phyloP scores from a whole-genome alignment of 2,888 invertebrate species.

The Colostygia pectinataria region DNA sequence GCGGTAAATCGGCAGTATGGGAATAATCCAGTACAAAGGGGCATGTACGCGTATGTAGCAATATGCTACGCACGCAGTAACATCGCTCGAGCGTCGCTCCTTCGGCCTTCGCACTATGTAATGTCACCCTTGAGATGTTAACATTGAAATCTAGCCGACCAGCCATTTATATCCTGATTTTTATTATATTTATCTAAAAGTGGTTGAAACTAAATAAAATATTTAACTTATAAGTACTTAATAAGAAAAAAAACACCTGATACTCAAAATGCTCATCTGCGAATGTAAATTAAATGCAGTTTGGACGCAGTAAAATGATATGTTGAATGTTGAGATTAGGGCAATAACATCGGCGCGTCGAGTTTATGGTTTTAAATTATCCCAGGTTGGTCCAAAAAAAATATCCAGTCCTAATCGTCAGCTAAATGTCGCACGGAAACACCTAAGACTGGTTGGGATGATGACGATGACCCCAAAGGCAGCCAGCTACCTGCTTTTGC shows the following conservation, averaged over 20 bases:
- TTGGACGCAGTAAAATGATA: constrained; percentile 22
- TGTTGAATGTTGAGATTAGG: constrained; percentile 36
- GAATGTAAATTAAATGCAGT: constrained; percentile 28
- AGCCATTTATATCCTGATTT: neutral
- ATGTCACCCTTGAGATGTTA: constrained; percentile 43
- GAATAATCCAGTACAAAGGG: too few species aligned
- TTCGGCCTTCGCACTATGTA: constrained; percentile 53
- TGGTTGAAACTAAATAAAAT: too few species aligned
- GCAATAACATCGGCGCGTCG: constrained; percentile 39
- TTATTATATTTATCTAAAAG: too few species aligned
- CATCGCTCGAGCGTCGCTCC: constrained; percentile 46
- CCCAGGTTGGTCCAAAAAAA: constrained; percentile 41
- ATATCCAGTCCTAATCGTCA: constrained; percentile 57
- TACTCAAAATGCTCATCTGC: constrained; percentile 15
- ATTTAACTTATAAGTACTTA: too few species aligned
- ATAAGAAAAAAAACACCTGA: too few species aligned
- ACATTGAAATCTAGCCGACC: neutral
- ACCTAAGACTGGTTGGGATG: constrained; percentile 65
- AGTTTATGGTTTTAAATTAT: constrained; percentile 41
- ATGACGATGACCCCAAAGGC: constrained; percentile 73
- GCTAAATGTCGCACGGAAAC: constrained; percentile 71
- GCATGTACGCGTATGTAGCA: constrained; percentile 8
- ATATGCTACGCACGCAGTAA: constrained; percentile 52
- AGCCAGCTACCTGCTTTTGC: constrained; percentile 70
- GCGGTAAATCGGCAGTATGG: constrained; percentile 16